phyloP scores from a whole-genome alignment of 2,113 vertebrate species.

The Melanotaenia duboulayi region DNA sequence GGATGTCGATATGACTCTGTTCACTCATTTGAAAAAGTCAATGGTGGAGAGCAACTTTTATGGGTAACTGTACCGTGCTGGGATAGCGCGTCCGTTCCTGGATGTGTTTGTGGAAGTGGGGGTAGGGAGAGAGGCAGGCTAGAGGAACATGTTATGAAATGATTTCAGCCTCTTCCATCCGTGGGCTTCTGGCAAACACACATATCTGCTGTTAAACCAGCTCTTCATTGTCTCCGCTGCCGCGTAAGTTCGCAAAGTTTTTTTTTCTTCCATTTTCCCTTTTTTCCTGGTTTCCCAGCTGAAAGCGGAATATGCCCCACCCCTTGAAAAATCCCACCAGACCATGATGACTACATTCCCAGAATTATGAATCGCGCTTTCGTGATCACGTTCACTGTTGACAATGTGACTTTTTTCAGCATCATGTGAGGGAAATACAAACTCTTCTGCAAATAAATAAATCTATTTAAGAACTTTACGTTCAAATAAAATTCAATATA shows the following conservation, averaged over 20 bases:
- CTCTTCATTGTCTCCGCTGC: constrained; percentile 57
- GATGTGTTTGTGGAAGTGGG: constrained; percentile 66
- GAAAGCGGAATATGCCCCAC: constrained; percentile 80
- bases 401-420: constrained; percentile 36
- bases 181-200: constrained; percentile 20
- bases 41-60: constrained; percentile 71
- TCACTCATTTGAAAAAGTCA: constrained; percentile 68
- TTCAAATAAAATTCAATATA: too few relatives aligned
- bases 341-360: constrained; percentile 65
- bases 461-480: too few relatives aligned
- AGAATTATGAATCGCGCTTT: constrained; percentile 65
- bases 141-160: constrained; percentile 41
- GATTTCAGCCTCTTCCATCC: constrained; percentile 24
- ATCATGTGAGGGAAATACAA: background rate
- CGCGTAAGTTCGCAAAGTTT: constrained; percentile 76
- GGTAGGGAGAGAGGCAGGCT: constrained; percentile 39
- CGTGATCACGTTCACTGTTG: constrained; percentile 32
- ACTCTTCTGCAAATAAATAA: background rate
- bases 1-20: constrained; percentile 58
- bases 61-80: constrained; percentile 45
- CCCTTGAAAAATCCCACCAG: constrained; percentile 80
- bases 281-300: constrained; percentile 61
- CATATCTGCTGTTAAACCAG: constrained; percentile 25
- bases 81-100: constrained; percentile 59
- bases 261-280: constrained; percentile 3